Conservation (phyloP, 2,113 vertebrate species). For the Plestiodon gilberti region DNA sequence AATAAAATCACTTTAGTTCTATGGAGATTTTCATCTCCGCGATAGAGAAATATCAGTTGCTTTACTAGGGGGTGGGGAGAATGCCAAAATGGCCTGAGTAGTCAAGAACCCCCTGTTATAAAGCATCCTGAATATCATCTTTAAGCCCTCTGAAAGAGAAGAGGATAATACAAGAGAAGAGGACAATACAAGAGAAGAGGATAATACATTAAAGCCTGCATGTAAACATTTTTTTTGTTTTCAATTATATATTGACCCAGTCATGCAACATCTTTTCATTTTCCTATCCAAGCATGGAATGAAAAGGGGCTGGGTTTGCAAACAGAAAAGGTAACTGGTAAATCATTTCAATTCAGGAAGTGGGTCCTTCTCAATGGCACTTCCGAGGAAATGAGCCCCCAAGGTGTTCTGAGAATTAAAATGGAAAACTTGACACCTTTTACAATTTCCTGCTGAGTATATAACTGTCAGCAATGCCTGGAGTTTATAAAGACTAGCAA, state of each 20-base stretch:
- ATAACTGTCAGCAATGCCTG: conserved; percentile 64
- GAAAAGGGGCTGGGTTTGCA: conserved; percentile 19
- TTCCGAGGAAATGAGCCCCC: conserved; percentile 59
- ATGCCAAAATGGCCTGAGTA: neutral
- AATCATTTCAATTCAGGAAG: conserved; percentile 63
- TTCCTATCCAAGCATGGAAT: too few species aligned
- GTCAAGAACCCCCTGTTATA: neutral
- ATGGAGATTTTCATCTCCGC: neutral
- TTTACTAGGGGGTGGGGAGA: neutral
- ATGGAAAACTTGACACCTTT: conserved; percentile 71
- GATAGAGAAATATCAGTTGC: neutral
- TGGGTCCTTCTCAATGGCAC: conserved; percentile 56
- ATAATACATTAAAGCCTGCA: neutral
- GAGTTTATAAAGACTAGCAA: conserved; percentile 59
- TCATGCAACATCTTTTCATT: too few species aligned
- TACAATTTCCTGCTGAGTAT: conserved; percentile 73
- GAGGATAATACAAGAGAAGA: neutral
- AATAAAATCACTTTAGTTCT: too few species aligned
- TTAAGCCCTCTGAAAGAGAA: neutral
- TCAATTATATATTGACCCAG: neutral
- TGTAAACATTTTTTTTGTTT: neutral
- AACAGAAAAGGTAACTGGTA: conserved; percentile 65
- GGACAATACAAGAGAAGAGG: neutral
- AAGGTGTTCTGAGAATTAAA: conserved; percentile 60
- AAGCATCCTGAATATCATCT: neutral